Evolutionary conservation across 2,113 vertebrate genomes (phyloP).

Genomic region (Leucopternis melanops): DNA sequence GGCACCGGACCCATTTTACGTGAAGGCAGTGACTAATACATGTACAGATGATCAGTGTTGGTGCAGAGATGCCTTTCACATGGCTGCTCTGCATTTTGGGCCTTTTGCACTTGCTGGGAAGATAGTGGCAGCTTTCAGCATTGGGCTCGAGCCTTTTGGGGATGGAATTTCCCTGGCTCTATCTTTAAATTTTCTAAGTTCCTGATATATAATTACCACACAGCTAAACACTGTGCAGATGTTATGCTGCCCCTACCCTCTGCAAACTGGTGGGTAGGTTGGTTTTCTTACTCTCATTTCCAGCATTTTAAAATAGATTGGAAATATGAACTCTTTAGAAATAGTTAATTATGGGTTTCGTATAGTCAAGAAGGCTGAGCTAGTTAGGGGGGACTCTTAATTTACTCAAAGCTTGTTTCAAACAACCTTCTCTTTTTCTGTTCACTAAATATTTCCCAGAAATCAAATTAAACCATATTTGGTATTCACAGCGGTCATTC

Average conservation of each 20-base stretch:
- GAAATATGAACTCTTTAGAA: slow-evolving; percentile 38
- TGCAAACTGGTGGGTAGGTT: slow-evolving; percentile 14
- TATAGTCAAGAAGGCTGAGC: background rate
- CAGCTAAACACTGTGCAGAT: background rate
- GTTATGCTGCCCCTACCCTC: background rate
- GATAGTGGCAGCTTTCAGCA: background rate
- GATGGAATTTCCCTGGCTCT: background rate
- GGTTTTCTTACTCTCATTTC: slow-evolving; percentile 25
- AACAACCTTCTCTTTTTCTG: slow-evolving; percentile 8
- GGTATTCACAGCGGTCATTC: background rate
- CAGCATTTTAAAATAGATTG: slow-evolving; percentile 35
- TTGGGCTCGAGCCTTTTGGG: background rate
- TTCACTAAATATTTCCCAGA: slow-evolving; percentile 14
- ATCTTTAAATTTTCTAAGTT: background rate
- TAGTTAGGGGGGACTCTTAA: background rate
- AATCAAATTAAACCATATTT: background rate
- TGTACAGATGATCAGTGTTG: background rate
- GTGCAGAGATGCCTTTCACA: background rate
- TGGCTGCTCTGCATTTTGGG: background rate
- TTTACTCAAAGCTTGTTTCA: slow-evolving; percentile 25
- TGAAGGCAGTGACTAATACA: background rate
- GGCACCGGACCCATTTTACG: background rate
- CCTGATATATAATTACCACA: background rate
- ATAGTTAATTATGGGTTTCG: slow-evolving; percentile 20
- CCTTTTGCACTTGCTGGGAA: background rate